Evolutionary conservation across 2,888 invertebrate genomes (phyloP).

Genomic region (Pegoplata infirma): DNA sequence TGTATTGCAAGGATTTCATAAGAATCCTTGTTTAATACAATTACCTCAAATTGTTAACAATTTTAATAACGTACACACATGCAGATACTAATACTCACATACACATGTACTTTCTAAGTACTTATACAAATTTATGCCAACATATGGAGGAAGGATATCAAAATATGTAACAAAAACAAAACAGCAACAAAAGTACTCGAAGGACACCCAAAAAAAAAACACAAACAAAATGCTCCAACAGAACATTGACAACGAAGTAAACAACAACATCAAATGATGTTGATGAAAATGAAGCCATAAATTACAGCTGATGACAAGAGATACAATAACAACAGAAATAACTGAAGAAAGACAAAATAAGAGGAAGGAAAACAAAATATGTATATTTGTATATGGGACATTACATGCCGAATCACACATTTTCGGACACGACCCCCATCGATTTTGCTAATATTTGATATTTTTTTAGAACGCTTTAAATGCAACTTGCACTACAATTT

Average conservation of each 20-base stretch:
- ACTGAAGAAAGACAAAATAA: not conserved
- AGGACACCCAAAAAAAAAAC: not conserved
- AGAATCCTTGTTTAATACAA: conserved; percentile 32
- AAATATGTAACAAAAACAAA: not conserved
- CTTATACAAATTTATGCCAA: not conserved
- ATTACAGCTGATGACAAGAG: conserved; percentile 40
- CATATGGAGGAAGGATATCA: not conserved
- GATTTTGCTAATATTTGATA: no score
- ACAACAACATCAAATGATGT: conserved; percentile 35
- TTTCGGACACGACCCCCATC: no score
- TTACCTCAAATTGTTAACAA: conserved; percentile 34
- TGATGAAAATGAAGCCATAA: conserved; percentile 51
- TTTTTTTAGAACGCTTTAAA: no score
- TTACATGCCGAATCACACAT: no score
- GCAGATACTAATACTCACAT: not conserved
- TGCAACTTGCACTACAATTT: no score
- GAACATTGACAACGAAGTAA: conserved; percentile 20
- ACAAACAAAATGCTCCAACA: conserved; percentile 13
- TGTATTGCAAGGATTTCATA: conserved; percentile 26
- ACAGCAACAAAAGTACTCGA: no score
- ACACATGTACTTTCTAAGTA: not conserved
- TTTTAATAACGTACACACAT: conserved; percentile 15
- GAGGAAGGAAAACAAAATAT: conserved; percentile 1
- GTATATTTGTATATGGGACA: no score
- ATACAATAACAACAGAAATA: not conserved